Base-by-base conservation (phyloP, 2,888 invertebrate species). In the Eupsilia transversa region DNA sequence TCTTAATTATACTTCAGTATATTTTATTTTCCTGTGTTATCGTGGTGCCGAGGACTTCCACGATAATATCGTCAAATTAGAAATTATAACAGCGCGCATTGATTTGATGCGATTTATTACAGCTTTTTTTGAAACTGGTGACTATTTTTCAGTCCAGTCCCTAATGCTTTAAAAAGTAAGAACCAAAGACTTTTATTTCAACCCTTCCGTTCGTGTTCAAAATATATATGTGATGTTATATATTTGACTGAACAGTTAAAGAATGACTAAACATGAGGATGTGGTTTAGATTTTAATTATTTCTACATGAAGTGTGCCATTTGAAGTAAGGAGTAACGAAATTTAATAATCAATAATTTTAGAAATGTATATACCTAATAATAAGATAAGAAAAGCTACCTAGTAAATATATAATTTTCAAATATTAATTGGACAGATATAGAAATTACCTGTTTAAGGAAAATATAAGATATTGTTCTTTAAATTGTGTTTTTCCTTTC, bases 121-220 rank as follows among this genome's bases (percentile, higher is more conserved):
- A 77, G 63, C 63, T 57, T 52, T 41, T 49, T 79, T 41, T 71
- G 57, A 49, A 60, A 75, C 20, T 38, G 12, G 38, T 60, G 20
- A 66, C 41, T 20, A 20, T 41, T 59, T n/a, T 35, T 54, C 60
- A 46, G 54, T 49, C 14, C 17, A 56, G 67, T 33, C 35, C 17
- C 4, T 52, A 67, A 38, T 57, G 35, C 35, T 69, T 78, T 76
- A 77, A 60, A 59, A 68, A 46, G 35, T 73, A 66, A 43, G 7
- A 46, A 74, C 80, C 78, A 80, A 78, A 78, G 74, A 80, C 49
- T 76, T 66, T 73, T 80, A 57, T 72, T 77, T 52, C 41, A 68
- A 79, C 73, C 56, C 56, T 61, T 72, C 64, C 41, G 38, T n/a
- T n/a, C n/a, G n/a, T n/a, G n/a, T n/a, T n/a, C n/a, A n/a, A n/a